Conservation (phyloP, 30 jellyfish, hydroid and myxozoan species). For the Nemopilema nomurai region DNA sequence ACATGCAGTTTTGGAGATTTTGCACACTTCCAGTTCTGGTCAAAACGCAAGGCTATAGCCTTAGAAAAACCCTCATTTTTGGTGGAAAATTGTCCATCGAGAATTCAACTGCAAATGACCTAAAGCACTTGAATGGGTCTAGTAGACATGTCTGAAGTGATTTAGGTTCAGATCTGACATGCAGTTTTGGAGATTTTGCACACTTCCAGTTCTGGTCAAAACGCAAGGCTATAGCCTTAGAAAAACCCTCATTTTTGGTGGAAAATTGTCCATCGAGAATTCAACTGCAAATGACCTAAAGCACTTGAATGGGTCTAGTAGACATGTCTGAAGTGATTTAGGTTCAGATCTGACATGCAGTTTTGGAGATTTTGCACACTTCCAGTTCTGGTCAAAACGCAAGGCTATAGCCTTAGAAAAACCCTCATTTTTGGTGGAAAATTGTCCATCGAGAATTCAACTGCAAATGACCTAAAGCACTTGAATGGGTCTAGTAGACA, state of each 20-base stretch:
- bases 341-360: neutral
- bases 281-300: too few relatives aligned
- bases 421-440: neutral
- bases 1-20: too few relatives aligned
- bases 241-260: neutral
- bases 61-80: neutral
- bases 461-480: too few relatives aligned
- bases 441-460: neutral
- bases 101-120: neutral
- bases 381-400: neutral
- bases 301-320: too few relatives aligned
- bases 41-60: conserved; percentile 3
- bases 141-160: neutral
- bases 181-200: neutral
- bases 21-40: too few relatives aligned
- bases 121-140: neutral
- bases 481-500: too few relatives aligned
- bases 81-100: neutral
- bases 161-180: too few relatives aligned
- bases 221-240: neutral
- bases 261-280: neutral
- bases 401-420: neutral
- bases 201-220: neutral
- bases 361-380: neutral
- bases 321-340: too few relatives aligned